A percentile compares a stretch with the other conserved stretches of the same genome.
phyloP scores from a whole-genome alignment of 1,140 invertebrate genomes.

The Hyposmocoma kahamanoa region DNA sequence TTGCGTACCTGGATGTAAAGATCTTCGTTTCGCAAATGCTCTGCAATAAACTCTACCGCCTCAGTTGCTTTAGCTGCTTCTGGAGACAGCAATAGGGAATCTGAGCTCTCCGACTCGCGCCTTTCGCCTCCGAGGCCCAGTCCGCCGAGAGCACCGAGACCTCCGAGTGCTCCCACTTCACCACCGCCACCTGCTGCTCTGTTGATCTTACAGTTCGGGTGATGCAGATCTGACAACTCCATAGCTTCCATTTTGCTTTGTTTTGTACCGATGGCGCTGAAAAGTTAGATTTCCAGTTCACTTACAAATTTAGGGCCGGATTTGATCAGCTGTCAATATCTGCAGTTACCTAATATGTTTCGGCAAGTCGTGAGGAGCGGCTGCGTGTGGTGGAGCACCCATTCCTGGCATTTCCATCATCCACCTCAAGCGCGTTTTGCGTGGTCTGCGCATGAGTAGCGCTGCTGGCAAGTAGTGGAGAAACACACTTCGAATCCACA shows the following conservation, averaged over 20 bases:
- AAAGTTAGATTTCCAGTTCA: conserved; percentile 17
- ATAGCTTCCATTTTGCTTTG: conserved; percentile 92
- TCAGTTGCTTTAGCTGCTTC: conserved; percentile 97
- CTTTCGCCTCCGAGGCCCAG: conserved; percentile 77
- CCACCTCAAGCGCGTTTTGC: conserved; percentile 93
- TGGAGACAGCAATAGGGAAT: conserved; percentile 90
- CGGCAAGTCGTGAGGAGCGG: conserved; percentile 85
- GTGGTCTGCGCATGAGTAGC: conserved; percentile 92
- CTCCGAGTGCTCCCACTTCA: conserved; percentile 76
- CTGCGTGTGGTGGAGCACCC: conserved; percentile 86
- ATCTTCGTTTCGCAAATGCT: conserved; percentile 97
- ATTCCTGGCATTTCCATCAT: conserved; percentile 97
- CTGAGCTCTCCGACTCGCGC: conserved; percentile 92
- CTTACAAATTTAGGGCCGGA: neutral
- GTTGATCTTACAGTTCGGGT: conserved; percentile 96
- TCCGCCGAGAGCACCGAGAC: conserved; percentile 68
- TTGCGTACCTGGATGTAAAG: conserved; percentile 93
- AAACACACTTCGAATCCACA: conserved; percentile 94
- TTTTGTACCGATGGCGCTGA: conserved; percentile 74
- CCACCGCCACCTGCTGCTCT: conserved; percentile 85
- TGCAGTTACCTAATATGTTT: conserved; percentile 80
- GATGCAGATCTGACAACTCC: conserved; percentile 95
- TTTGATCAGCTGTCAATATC: conserved; percentile 11
- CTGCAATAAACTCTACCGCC: conserved; percentile 98
- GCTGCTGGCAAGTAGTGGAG: conserved; percentile 92